Conservation (phyloP, 2,888 invertebrate genomes). For the Neuroscelio doddi region DNA sequence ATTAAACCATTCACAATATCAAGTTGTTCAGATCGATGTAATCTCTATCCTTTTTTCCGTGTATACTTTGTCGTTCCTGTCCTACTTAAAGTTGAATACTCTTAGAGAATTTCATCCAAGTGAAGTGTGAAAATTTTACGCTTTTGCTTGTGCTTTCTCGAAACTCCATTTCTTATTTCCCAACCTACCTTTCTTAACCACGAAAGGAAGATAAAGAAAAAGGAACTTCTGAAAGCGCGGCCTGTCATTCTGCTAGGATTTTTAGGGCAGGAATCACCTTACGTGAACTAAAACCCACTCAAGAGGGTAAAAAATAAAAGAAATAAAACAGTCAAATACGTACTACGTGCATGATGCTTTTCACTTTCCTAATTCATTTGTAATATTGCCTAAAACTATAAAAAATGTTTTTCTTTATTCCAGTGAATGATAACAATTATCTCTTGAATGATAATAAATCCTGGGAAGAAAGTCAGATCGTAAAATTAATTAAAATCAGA, state of each 20-base stretch:
- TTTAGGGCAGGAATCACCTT: constrained; percentile 32
- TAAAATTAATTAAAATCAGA: too few species aligned
- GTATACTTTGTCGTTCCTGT: constrained; percentile 28
- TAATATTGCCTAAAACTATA: too few species aligned
- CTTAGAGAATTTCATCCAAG: constrained; percentile 37
- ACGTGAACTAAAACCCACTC: constrained; percentile 21
- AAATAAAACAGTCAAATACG: constrained; percentile 3
- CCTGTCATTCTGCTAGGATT: constrained; percentile 22
- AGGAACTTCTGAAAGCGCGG: constrained; percentile 33
- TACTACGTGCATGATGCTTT: neutral
- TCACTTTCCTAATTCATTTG: neutral
- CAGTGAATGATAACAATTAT: too few species aligned
- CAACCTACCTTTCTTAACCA: constrained; percentile 21
- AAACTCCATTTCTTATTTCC: constrained; percentile 31
- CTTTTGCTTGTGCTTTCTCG: constrained; percentile 19
- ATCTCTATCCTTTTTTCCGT: constrained; percentile 18
- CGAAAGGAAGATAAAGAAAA: constrained; percentile 25
- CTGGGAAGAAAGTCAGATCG: too few species aligned
- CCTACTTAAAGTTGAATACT: constrained; percentile 31
- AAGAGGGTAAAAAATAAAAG: constrained; percentile 4
- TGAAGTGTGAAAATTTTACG: constrained; percentile 37
- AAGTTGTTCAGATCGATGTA: constrained; percentile 31
- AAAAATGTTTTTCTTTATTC: too few species aligned
- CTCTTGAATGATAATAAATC: too few species aligned
- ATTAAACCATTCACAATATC: too few species aligned